Evolutionary conservation across 2,888 invertebrate species (phyloP).

Genomic region (Drosophila melanosoma): DNA sequence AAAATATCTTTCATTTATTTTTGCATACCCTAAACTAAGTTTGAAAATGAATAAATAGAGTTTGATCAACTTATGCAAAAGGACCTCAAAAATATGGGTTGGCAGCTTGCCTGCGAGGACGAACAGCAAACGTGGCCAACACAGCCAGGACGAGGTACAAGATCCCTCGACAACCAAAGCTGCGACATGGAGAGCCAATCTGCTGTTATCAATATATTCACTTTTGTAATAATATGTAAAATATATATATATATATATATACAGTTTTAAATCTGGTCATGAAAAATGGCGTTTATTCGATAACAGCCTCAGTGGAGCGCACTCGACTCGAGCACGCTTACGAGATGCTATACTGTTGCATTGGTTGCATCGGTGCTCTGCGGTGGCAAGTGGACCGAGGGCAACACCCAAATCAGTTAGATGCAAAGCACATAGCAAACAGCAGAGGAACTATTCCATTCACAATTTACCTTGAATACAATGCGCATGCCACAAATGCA

Average conservation of each 20-base stretch:
- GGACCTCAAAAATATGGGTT: not conserved
- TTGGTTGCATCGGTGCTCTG: no score
- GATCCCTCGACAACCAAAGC: not conserved
- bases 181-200: not conserved
- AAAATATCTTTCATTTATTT: slow-evolving; percentile 19
- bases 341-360: not conserved
- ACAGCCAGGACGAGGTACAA: not conserved
- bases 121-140: not conserved
- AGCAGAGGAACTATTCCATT: not conserved
- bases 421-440: not conserved
- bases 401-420: slow-evolving; percentile 1
- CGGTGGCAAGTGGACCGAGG: not conserved
- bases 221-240: no score
- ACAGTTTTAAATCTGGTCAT: not conserved
- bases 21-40: not conserved
- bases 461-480: slow-evolving; percentile 2
- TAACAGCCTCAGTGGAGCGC: not conserved
- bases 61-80: not conserved
- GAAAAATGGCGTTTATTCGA: not conserved
- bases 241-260: not conserved
- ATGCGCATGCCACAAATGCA: slow-evolving; percentile 13
- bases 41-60: not conserved
- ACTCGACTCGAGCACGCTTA: not conserved
- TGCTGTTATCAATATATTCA: not conserved
- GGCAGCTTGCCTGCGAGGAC: not conserved